Base-by-base conservation (phyloP, 1,140 invertebrate genomes). In the Euwallacea fornicatus region DNA sequence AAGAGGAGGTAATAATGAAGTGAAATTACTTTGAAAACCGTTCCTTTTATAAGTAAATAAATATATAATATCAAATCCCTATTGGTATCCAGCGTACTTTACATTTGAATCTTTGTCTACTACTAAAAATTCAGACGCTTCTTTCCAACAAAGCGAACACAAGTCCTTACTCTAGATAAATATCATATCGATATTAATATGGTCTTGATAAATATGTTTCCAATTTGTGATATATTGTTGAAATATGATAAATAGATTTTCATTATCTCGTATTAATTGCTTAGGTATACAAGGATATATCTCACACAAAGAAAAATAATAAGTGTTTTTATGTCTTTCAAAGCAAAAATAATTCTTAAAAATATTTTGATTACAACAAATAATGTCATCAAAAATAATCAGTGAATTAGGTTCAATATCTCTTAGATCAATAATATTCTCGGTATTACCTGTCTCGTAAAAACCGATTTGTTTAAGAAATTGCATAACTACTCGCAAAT, bases 221-320 rank as follows among this genome's bases (percentile, higher is more conserved):
- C 81, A 76, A 78, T 82, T 83, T 16, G 74, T 75, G 54, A 77
- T 76, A 79, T 82, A 80, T 78, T 82, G 81, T 75, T 77, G 76
- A 77, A 82, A 83, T 46, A 82, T 53, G 11, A 82, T 73, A 10
- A 82, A 47, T 56, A 82, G 73, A 76, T 82, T 82, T 7, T 74
- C 71, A 79, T 82, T 83, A 67, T 83, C 81, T 21, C 80, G 68
- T 42, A 82, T 73, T 44, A 83, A 72, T 69, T 82, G 80, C 76
- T 83, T 83, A 44, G 78, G 79, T 44, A 82, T 80, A 60, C 73
- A 74, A 7, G 81, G 74, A 74, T 83, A 82, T 7, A 78, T 80
- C 72, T 82, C 80, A 72, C 75, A 74, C 41, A 81, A 61, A 75
- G 78, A 82, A 76, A 80, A 79, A 74, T 71, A 74, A 66, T 82